Conservation (phyloP, 2,888 invertebrate genomes). For the Eumerus sabulonum region DNA sequence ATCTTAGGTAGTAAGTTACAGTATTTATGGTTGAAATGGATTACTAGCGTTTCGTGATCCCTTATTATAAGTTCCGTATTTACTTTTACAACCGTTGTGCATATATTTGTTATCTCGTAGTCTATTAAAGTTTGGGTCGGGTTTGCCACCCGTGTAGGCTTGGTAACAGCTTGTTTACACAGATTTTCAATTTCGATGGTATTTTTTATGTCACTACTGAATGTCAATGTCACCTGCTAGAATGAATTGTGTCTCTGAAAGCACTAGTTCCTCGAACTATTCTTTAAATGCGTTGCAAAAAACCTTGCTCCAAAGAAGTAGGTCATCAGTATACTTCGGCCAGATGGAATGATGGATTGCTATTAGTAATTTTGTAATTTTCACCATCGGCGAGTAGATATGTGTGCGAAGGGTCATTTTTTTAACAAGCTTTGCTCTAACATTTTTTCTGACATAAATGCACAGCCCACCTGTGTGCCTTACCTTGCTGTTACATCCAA, state of each 20-base stretch:
- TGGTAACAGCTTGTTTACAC: not conserved
- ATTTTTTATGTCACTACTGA: slow-evolving; percentile 1
- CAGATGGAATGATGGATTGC: not conserved
- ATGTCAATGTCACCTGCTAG: slow-evolving; percentile 5
- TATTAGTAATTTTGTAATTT: slow-evolving; percentile 10
- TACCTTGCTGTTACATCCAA: too few relatives aligned
- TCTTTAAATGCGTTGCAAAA: slow-evolving; percentile 9
- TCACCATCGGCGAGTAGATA: not conserved
- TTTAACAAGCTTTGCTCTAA: too few relatives aligned
- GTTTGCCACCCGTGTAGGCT: not conserved
- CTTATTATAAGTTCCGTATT: slow-evolving; percentile 1
- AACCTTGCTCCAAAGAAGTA: not conserved
- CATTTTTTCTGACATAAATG: too few relatives aligned
- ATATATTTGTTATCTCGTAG: slow-evolving; percentile 1
- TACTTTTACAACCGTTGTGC: not conserved
- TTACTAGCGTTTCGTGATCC: slow-evolving; percentile 6
- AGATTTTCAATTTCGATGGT: slow-evolving; percentile 14
- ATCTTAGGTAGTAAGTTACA: too few relatives aligned
- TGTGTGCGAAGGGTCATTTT: too few relatives aligned
- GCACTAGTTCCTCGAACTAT: slow-evolving; percentile 10
- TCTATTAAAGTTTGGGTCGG: slow-evolving; percentile 10
- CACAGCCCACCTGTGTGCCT: too few relatives aligned
- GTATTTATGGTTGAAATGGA: too few relatives aligned
- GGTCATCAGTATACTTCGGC: not conserved
- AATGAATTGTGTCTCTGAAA: slow-evolving; percentile 16